Percentiles rank a stretch among this genome's conserved stretches.
Evolutionary conservation across 1,140 invertebrate genomes (phyloP).

Genomic region (Calephelis virginiensis): DNA sequence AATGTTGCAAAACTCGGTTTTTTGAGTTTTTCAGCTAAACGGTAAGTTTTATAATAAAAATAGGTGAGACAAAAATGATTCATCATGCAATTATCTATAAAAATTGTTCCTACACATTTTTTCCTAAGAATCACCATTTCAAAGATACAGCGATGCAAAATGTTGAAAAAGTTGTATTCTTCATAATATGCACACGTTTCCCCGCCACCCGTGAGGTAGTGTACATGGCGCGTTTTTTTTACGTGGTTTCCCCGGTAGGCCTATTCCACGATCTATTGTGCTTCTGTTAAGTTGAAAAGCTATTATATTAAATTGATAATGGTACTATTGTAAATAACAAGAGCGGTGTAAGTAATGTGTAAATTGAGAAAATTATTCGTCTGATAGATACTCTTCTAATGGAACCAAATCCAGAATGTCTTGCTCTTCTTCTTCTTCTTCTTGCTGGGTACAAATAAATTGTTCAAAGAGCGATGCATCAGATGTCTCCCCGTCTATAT

Average conservation of each 20-base stretch:
- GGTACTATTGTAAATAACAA: constrained; percentile 4
- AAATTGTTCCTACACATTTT: constrained; percentile 19
- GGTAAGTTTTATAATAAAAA: constrained; percentile 22
- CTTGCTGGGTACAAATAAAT: background rate
- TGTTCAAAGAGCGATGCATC: background rate
- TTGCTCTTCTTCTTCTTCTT: constrained; percentile 18
- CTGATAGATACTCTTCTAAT: constrained; percentile 15
- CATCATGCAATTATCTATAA: constrained; percentile 23
- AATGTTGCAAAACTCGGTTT: constrained; percentile 23
- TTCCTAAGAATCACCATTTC: constrained; percentile 3
- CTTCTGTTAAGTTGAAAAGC: constrained; percentile 6
- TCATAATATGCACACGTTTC: constrained; percentile 14
- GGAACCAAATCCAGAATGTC: constrained; percentile 7
- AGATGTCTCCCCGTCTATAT: background rate
- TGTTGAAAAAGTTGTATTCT: constrained; percentile 14
- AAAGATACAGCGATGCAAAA: background rate
- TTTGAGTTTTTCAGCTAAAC: constrained; percentile 21
- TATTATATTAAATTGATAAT: constrained; percentile 15
- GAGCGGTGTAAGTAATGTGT: constrained; percentile 6
- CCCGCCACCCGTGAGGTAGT: constrained; percentile 3
- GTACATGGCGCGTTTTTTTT: constrained; percentile 4
- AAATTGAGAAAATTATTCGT: constrained; percentile 15
- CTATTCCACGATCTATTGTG: constrained; percentile 3
- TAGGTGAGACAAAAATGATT: constrained; percentile 14
- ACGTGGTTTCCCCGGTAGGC: no score